Evolutionary conservation across 2,797 vertebrate genomes (phyloP).

Genomic region (Chaetodon trifasciatus): DNA sequence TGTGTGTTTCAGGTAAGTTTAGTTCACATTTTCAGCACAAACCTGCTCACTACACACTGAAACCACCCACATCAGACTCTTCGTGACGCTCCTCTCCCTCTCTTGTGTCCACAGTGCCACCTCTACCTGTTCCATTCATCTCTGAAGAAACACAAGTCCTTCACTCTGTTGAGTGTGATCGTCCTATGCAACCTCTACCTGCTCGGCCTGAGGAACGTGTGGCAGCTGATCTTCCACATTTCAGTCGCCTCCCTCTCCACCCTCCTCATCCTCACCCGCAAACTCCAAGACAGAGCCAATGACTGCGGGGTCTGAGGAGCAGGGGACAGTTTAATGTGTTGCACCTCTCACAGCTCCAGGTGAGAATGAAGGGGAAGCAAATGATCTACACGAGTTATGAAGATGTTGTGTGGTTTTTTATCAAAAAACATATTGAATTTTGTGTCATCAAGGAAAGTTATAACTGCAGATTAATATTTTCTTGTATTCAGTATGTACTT

Average conservation of each 20-base stretch:
- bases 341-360: conserved; percentile 18
- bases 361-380: conserved; percentile 20
- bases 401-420: conserved; percentile 30
- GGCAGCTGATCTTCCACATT: conserved; percentile 95
- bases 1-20: conserved; percentile 91
- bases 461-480: conserved; percentile 21
- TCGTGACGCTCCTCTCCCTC: background rate
- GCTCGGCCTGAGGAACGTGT: conserved; percentile 90
- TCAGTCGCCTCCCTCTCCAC: conserved; percentile 91
- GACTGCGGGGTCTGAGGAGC: conserved; percentile 90
- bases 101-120: conserved; percentile 88
- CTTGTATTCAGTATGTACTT: conserved; percentile 38
- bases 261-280: conserved; percentile 89
- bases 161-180: conserved; percentile 84
- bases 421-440: conserved; percentile 6
- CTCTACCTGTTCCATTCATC: conserved; percentile 94
- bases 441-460: conserved; percentile 4
- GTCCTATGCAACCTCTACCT: conserved; percentile 91
- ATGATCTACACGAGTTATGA: background rate
- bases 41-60: background rate
- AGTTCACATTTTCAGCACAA: background rate
- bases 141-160: conserved; percentile 88
- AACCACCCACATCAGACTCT: background rate
- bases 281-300: conserved; percentile 86
- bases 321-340: conserved; percentile 8